Percentiles rank a stretch among this genome's conserved stretches.
phyloP scores from a whole-genome alignment of 2,888 invertebrate genomes.

The Mesorhabditis sp. region DNA sequence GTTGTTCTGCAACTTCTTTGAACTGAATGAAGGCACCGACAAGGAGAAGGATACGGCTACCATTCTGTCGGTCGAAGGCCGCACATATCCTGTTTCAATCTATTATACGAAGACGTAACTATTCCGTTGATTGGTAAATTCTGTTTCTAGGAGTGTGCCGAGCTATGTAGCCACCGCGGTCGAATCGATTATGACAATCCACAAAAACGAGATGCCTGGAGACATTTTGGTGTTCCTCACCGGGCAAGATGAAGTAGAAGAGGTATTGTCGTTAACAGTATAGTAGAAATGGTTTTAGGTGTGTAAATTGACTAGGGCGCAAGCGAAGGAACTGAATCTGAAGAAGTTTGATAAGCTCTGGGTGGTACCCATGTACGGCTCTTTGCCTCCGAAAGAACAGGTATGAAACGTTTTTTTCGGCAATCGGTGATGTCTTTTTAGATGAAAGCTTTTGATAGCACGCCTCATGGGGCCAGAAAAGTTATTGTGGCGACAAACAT shows the following conservation, averaged over 20 bases:
- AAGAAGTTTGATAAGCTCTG: constrained; percentile 57
- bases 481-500: constrained; percentile 90
- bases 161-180: constrained; percentile 64
- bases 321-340: constrained; percentile 20
- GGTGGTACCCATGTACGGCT: constrained; percentile 86
- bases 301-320: constrained; percentile 43
- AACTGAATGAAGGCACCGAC: constrained; percentile 53
- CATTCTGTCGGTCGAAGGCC: constrained; percentile 81
- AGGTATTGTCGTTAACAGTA: constrained; percentile 12
- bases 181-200: constrained; percentile 83
- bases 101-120: constrained; percentile 70
- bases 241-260: constrained; percentile 59
- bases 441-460: constrained; percentile 57
- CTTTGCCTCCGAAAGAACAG: constrained; percentile 70
- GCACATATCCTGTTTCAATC: constrained; percentile 80
- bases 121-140: neutral
- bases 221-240: constrained; percentile 80
- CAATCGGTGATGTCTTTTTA: constrained; percentile 16
- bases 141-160: constrained; percentile 44
- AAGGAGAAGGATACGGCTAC: constrained; percentile 70
- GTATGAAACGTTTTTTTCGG: constrained; percentile 13
- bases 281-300: constrained; percentile 20
- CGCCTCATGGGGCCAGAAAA: constrained; percentile 69
- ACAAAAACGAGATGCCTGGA: constrained; percentile 67
- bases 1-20: constrained; percentile 61